These are phyloP conservation scores for Blastobasis lacticolella DNA, from an alignment of 2,888 invertebrate genomes.

Conservation along the genomic window DNA sequence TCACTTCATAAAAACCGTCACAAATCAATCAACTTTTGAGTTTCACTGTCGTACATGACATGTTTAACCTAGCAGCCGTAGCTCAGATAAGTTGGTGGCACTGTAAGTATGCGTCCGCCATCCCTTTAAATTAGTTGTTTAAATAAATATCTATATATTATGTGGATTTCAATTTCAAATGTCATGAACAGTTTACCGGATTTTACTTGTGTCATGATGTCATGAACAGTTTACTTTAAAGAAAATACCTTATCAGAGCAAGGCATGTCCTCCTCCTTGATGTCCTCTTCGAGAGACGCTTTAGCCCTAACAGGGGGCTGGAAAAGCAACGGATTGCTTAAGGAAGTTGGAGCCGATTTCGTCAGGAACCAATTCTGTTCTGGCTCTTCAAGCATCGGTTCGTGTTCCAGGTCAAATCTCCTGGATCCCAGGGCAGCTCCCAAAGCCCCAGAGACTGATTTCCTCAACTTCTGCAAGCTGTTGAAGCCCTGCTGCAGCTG, in stretches of 20 bases:
- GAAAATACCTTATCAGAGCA: slow-evolving; percentile 51
- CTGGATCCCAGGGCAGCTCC: slow-evolving; percentile 67
- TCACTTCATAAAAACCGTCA: too few species aligned
- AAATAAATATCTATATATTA: too few species aligned
- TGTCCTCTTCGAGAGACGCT: slow-evolving; percentile 40
- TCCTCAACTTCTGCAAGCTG: slow-evolving; percentile 80
- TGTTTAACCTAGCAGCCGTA: too few species aligned
- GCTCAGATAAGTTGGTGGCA: too few species aligned
- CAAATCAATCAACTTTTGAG: too few species aligned
- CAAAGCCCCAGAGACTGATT: slow-evolving; percentile 79
- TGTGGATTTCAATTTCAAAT: too few species aligned
- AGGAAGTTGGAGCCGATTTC: slow-evolving; percentile 84
- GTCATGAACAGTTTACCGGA: too few species aligned
- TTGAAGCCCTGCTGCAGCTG: slow-evolving; percentile 74
- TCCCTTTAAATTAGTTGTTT: too few species aligned
- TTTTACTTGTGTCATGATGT: too few species aligned
- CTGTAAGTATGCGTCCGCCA: too few species aligned
- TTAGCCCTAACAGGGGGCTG: slow-evolving; percentile 43
- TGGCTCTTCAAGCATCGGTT: slow-evolving; percentile 62
- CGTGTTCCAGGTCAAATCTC: slow-evolving; percentile 66
- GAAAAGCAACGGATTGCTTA: slow-evolving; percentile 75
- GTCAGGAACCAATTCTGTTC: slow-evolving; percentile 86
- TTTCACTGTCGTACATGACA: too few species aligned
- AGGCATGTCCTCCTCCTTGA: slow-evolving; percentile 50
- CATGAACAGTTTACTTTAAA: not conserved